phyloP scores from a whole-genome alignment of 1,140 invertebrate species.

The Macrobrachium nipponense region DNA sequence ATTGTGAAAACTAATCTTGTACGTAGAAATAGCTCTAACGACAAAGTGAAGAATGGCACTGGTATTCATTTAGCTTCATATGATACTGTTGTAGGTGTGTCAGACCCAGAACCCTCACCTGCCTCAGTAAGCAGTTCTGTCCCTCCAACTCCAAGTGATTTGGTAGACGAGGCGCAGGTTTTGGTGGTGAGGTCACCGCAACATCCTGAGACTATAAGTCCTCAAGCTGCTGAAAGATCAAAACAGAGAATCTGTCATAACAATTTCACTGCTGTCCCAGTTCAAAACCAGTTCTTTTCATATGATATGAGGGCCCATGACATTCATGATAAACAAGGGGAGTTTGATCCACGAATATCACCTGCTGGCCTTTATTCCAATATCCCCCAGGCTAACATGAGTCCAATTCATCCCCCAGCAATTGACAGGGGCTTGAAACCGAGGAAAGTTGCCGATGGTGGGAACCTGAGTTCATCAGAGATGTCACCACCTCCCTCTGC shows the following conservation, averaged over 20 bases:
- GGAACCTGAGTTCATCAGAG: conserved; percentile 64
- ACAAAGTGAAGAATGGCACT: conserved; percentile 39
- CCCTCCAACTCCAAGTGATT: conserved; percentile 40
- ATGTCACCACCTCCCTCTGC: conserved; percentile 68
- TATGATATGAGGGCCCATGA: conserved; percentile 62
- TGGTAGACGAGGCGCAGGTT: conserved; percentile 78
- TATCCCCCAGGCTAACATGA: conserved; percentile 68
- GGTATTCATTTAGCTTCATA: conserved; percentile 35
- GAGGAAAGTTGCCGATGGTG: conserved; percentile 58
- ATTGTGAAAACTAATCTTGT: conserved; percentile 42
- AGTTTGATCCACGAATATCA: conserved; percentile 60
- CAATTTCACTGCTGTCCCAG: conserved; percentile 77
- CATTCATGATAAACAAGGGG: conserved; percentile 40
- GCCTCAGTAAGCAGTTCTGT: conserved; percentile 55
- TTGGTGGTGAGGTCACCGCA: conserved; percentile 24
- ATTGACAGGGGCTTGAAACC: conserved; percentile 67
- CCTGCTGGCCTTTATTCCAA: conserved; percentile 68
- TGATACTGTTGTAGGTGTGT: conserved; percentile 44
- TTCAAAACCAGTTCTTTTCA: conserved; percentile 67
- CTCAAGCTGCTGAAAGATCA: conserved; percentile 40
- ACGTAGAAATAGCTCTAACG: conserved; percentile 48
- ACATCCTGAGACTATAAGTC: conserved; percentile 38
- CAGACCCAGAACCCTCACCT: conserved; percentile 62
- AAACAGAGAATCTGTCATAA: conserved; percentile 76
- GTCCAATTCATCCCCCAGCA: conserved; percentile 71